Percentiles rank a stretch among this genome's conserved stretches.
Conservation (phyloP, 2,888 invertebrate genomes). For the Synergus laeviventris region DNA sequence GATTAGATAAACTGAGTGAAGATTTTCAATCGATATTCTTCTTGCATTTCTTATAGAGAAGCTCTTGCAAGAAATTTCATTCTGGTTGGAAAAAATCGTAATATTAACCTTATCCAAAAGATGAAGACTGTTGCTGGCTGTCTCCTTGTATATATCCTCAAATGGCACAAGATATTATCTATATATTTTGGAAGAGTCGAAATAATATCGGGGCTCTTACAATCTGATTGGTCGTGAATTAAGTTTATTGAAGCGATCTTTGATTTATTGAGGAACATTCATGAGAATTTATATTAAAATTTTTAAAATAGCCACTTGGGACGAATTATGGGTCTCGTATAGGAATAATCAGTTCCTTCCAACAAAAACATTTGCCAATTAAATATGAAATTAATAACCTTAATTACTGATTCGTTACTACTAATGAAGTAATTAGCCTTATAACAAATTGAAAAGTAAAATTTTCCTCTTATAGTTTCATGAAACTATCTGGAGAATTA, state of each 20-base stretch:
- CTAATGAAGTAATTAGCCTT: background rate
- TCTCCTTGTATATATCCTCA: constrained; percentile 4
- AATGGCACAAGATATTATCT: background rate
- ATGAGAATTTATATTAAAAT: background rate
- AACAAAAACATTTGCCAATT: constrained; percentile 5
- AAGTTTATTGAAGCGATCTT: no score
- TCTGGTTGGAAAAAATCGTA: background rate
- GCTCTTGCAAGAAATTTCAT: constrained; percentile 2
- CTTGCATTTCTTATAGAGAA: background rate
- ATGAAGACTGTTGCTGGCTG: constrained; percentile 24
- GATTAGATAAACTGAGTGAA: background rate
- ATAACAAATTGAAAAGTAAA: background rate
- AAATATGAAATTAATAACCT: background rate
- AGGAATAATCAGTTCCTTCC: background rate
- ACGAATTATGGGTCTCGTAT: background rate
- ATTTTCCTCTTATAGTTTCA: constrained; percentile 4
- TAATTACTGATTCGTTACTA: background rate
- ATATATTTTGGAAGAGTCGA: constrained; percentile 5
- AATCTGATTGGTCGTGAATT: no score
- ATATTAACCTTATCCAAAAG: background rate
- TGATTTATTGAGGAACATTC: no score
- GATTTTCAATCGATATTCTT: background rate
- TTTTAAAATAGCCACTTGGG: background rate
- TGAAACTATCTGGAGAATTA: constrained; percentile 19
- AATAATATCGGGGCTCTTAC: constrained; percentile 28